These are phyloP conservation scores for Sepioteuthis lessoniana DNA, from an alignment of 2,888 invertebrate genomes.

Conservation along the genomic window DNA sequence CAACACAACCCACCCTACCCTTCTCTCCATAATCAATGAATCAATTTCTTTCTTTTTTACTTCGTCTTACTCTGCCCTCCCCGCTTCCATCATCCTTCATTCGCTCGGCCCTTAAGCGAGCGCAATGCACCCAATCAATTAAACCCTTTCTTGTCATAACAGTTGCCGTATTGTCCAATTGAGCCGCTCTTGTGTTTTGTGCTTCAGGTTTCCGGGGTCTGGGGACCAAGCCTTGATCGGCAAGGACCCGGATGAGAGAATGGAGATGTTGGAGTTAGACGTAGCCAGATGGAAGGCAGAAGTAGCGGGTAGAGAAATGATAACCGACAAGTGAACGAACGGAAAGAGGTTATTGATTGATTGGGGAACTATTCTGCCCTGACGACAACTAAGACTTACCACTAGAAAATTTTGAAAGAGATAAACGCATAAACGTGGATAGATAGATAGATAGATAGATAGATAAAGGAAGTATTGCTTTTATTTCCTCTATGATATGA, in stretches of 20 bases:
- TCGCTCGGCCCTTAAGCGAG: not conserved
- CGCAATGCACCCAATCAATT: not conserved
- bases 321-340: not conserved
- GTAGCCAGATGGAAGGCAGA: not conserved
- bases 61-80: not conserved
- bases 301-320: too few relatives aligned
- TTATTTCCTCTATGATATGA: too few relatives aligned
- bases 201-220: too few relatives aligned
- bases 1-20: not conserved
- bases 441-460: too few relatives aligned
- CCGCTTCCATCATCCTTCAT: not conserved
- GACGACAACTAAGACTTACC: not conserved
- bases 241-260: not conserved
- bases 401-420: not conserved
- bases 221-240: too few relatives aligned
- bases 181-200: too few relatives aligned
- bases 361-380: not conserved
- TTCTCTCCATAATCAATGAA: not conserved
- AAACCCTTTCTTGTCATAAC: slow-evolving; percentile 2
- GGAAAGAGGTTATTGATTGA: not conserved
- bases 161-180: too few relatives aligned
- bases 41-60: not conserved
- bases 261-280: not conserved
- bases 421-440: not conserved
- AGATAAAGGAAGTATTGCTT: too few relatives aligned